Percentiles rank a stretch among this genome's conserved stretches.
These are phyloP conservation scores for Hiodon alosoides DNA, from an alignment of 2,113 vertebrate species.

Conservation along the genomic window DNA sequence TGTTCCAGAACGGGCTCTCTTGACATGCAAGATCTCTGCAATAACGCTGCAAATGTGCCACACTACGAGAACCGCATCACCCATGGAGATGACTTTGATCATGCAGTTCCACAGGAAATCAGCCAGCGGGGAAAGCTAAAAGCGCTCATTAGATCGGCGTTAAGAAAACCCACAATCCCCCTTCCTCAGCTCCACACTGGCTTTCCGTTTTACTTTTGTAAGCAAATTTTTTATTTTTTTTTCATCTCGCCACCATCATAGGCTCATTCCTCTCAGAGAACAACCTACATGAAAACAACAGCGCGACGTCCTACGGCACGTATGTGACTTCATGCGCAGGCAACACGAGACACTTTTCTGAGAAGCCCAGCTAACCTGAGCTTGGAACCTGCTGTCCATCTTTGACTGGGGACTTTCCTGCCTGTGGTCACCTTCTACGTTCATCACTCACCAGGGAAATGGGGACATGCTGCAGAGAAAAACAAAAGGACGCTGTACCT, in stretches of 20 bases:
- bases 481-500: conserved; percentile 19
- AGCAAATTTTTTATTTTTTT: neutral
- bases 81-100: neutral
- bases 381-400: too few relatives aligned
- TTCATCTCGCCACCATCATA: too few relatives aligned
- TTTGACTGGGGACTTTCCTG: neutral
- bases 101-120: neutral
- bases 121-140: neutral
- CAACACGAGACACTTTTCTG: too few relatives aligned
- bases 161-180: neutral
- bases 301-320: too few relatives aligned
- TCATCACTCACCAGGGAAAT: conserved; percentile 3
- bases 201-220: conserved; percentile 4
- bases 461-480: neutral
- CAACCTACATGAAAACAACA: too few relatives aligned
- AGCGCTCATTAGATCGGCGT: neutral
- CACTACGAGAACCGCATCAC: neutral
- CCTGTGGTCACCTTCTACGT: neutral
- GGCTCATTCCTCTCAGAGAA: too few relatives aligned
- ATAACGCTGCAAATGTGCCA: neutral
- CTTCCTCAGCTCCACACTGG: neutral
- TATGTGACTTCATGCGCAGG: too few relatives aligned
- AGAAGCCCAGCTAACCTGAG: too few relatives aligned
- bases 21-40: neutral
- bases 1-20: neutral